Percentiles rank a stretch among this genome's conserved stretches.
Evolutionary conservation across 1,140 invertebrate genomes (phyloP).

Genomic region (Frieseomelitta varia): DNA sequence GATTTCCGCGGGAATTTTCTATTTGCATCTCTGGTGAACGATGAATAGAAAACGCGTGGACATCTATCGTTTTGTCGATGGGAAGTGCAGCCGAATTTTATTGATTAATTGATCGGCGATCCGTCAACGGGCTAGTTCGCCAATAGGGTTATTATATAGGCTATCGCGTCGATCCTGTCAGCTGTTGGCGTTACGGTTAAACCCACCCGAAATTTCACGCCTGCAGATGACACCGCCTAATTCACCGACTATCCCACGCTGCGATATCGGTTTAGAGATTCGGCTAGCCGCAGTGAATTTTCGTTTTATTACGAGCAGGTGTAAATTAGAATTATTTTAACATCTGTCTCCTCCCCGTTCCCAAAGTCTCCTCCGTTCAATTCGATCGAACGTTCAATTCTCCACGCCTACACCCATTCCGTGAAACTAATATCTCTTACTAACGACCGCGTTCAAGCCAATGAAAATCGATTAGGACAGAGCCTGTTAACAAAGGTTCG

Average conservation of each 20-base stretch:
- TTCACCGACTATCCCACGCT: conserved; percentile 36
- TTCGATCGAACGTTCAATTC: conserved; percentile 9
- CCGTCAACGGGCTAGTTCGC: conserved; percentile 35
- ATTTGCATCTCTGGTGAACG: neutral
- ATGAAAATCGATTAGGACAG: neutral
- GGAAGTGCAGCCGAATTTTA: conserved; percentile 30
- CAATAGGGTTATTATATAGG: conserved; percentile 54
- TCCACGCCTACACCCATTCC: neutral
- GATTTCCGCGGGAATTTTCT: neutral
- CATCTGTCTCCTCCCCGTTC: neutral
- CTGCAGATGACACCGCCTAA: conserved; percentile 67
- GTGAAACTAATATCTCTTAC: neutral
- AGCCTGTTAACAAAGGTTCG: neutral
- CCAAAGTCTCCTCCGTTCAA: neutral
- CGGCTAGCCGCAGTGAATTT: conserved; percentile 28
- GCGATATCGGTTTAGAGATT: conserved; percentile 56
- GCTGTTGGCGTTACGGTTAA: conserved; percentile 61
- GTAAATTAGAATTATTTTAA: conserved; percentile 60
- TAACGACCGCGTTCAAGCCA: neutral
- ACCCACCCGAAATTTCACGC: conserved; percentile 64
- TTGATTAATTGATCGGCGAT: conserved; percentile 46
- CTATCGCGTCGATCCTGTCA: conserved; percentile 62
- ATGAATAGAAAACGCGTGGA: conserved; percentile 29
- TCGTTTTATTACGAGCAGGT: conserved; percentile 33
- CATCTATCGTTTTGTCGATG: conserved; percentile 37